A percentile compares a stretch with the other conserved stretches of the same genome.
These are phyloP conservation scores for Tauraco erythrolophus DNA, from an alignment of 2,113 vertebrate species.

Conservation along the genomic window DNA sequence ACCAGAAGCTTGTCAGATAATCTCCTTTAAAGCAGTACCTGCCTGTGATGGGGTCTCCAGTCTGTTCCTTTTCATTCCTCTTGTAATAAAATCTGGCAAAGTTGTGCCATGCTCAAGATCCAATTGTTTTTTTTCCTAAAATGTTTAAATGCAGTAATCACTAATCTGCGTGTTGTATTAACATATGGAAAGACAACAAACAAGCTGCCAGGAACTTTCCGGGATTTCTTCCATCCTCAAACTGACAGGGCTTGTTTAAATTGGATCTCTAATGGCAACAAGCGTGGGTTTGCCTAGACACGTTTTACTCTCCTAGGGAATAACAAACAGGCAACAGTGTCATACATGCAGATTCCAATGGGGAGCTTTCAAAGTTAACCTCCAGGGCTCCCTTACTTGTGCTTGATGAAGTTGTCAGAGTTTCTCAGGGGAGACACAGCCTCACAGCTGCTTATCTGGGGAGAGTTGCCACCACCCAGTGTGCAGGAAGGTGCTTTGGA, in stretches of 20 bases:
- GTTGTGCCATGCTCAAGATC: not conserved
- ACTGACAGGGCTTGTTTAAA: not conserved
- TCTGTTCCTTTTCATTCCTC: not conserved
- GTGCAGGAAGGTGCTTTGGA: not conserved
- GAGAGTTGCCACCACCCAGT: not conserved
- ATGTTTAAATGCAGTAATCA: not conserved
- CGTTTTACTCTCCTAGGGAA: not conserved
- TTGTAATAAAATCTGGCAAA: not conserved
- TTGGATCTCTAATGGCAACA: not conserved
- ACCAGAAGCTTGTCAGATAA: not conserved
- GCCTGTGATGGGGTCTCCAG: not conserved
- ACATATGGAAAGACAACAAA: not conserved
- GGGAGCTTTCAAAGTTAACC: not conserved
- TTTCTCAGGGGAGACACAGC: not conserved
- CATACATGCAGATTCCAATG: not conserved
- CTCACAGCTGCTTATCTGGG: not conserved
- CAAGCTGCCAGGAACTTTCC: not conserved
- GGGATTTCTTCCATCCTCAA: not conserved
- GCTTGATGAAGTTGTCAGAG: not conserved
- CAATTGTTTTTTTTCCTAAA: not conserved
- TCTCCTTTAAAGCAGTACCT: not conserved
- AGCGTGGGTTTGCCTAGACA: not conserved
- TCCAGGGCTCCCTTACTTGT: not conserved
- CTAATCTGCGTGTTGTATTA: not conserved
- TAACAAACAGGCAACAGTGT: not conserved